phyloP scores from a whole-genome alignment of 2,888 invertebrate species.

The Leuctra nigra region DNA sequence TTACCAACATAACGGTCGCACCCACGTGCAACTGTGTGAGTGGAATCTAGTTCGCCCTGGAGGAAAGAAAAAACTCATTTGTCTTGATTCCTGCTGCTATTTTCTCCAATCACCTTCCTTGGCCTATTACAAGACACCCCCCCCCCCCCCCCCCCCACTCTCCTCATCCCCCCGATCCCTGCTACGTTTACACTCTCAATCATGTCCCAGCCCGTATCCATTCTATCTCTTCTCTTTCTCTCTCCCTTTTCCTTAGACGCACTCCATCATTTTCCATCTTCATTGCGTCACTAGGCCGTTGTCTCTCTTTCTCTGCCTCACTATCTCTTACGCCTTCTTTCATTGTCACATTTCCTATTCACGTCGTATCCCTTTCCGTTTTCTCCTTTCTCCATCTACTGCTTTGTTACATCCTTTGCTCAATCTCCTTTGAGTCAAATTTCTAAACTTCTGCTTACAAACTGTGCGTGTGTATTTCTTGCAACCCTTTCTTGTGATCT shows the following conservation, averaged over 20 bases:
- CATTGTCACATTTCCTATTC: background rate
- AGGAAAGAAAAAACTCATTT: slow-evolving; percentile 23
- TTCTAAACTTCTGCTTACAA: too few relatives aligned
- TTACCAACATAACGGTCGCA: background rate
- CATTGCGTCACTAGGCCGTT: slow-evolving; percentile 7
- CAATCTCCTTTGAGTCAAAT: too few relatives aligned
- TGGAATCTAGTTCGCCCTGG: slow-evolving; percentile 18
- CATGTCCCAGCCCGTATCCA: background rate
- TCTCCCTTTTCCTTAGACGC: slow-evolving; percentile 6
- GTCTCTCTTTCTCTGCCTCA: background rate
- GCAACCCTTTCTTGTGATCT: too few relatives aligned
- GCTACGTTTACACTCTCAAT: slow-evolving; percentile 1
- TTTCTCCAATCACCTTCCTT: slow-evolving; percentile 19
- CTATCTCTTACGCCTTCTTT: background rate
- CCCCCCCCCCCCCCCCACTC: background rate
- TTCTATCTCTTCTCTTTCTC: slow-evolving; percentile 6
- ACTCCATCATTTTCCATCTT: slow-evolving; percentile 11
- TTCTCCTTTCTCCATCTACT: too few relatives aligned
- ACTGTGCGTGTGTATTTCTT: too few relatives aligned
- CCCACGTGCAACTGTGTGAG: background rate
- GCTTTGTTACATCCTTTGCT: too few relatives aligned
- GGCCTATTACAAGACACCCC: background rate
- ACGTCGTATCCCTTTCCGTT: too few relatives aligned
- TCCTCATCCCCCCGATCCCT: background rate
- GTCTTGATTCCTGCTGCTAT: slow-evolving; percentile 23